Conservation (phyloP, 2,888 invertebrate species). For the Phymatocera aterrima region DNA sequence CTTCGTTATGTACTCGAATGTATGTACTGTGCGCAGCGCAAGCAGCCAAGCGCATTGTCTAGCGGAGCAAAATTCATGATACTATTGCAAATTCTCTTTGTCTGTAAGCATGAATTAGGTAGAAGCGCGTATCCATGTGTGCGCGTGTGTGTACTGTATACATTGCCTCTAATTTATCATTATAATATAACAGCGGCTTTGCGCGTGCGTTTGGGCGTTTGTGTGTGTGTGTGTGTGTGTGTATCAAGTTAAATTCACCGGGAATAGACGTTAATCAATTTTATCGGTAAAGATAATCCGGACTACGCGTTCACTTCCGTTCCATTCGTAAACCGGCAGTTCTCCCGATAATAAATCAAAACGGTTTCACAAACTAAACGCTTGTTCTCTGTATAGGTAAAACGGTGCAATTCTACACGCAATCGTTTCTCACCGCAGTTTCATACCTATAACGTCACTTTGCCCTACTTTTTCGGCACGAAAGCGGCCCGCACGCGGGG, state of each 20-base stretch:
- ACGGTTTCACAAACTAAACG: constrained; percentile 3
- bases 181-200: not conserved
- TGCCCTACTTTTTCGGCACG: not conserved
- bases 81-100: not conserved
- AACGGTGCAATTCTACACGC: not conserved
- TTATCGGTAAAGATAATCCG: constrained; percentile 68
- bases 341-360: constrained; percentile 60
- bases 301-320: constrained; percentile 62
- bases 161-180: not conserved
- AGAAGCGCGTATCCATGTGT: too few species aligned
- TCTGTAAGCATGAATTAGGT: not conserved
- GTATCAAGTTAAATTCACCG: constrained; percentile 64
- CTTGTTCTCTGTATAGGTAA: not conserved
- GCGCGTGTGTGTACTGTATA: not conserved
- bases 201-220: not conserved
- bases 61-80: not conserved
- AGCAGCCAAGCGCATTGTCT: not conserved
- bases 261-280: constrained; percentile 68
- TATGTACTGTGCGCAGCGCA: not conserved
- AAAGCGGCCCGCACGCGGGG: not conserved
- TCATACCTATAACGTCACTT: not conserved
- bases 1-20: not conserved
- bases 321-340: constrained; percentile 49
- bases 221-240: constrained; percentile 17
- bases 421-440: not conserved